Conservation (phyloP, 2,113 vertebrate genomes). For the Rhinolophus ferrumequinum region DNA sequence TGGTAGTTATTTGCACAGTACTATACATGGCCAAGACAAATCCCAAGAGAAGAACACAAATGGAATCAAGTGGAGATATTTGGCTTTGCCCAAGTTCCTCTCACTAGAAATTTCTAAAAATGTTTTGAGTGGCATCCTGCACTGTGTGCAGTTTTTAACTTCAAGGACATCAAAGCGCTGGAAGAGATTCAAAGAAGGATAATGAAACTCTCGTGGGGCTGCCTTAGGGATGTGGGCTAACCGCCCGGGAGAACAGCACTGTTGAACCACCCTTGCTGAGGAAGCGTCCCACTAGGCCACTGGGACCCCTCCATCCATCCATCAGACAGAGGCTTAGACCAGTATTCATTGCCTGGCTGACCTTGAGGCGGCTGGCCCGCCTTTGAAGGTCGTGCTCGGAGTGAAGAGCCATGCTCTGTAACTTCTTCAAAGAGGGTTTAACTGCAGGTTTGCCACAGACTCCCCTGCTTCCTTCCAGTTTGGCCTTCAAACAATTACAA, state of each 20-base stretch:
- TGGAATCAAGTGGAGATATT: background rate
- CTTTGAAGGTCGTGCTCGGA: background rate
- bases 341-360: background rate
- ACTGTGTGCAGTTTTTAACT: conserved; percentile 23
- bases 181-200: conserved; percentile 54
- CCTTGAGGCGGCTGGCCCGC: background rate
- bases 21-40: background rate
- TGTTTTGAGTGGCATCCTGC: background rate
- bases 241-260: background rate
- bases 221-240: background rate
- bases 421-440: background rate
- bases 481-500: background rate
- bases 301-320: background rate
- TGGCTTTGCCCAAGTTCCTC: background rate
- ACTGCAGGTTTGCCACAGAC: background rate
- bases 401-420: background rate
- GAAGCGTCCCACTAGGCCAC: background rate
- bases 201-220: background rate
- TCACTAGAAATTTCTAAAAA: conserved; percentile 43
- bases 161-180: conserved; percentile 51
- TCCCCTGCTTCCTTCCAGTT: background rate
- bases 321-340: background rate
- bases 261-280: background rate
- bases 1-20: background rate
- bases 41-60: background rate